Conservation (phyloP, 2,888 invertebrate genomes). For the Nowickia ferox region DNA sequence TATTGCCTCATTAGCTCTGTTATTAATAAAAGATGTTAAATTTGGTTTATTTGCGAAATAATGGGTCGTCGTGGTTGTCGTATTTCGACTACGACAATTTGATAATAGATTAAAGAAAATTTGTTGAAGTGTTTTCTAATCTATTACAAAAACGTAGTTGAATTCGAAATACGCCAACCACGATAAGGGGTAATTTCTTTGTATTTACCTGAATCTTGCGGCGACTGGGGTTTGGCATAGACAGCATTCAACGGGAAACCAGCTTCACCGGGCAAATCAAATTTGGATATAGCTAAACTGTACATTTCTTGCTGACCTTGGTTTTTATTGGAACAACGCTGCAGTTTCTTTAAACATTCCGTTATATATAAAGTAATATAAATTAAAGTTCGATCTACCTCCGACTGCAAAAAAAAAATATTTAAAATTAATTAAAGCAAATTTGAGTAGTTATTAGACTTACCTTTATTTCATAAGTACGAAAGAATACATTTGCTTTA, state of each 20-base stretch:
- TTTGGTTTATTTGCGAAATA: not conserved
- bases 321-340: conserved; percentile 94
- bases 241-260: conserved; percentile 98
- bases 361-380: conserved; percentile 98
- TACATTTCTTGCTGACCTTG: conserved; percentile 98
- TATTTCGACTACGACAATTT: too few species aligned
- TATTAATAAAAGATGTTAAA: conserved; percentile 74
- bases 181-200: too few species aligned
- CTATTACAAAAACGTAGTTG: too few species aligned
- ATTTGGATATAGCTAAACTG: conserved; percentile 95
- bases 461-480: conserved; percentile 99
- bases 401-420: conserved; percentile 88
- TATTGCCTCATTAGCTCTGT: conserved; percentile 96
- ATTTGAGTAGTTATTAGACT: not conserved
- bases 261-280: conserved; percentile 97
- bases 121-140: too few species aligned
- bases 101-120: too few species aligned
- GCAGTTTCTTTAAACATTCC: conserved; percentile 97
- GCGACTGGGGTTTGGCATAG: conserved; percentile 92
- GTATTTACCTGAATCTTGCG: conserved; percentile 90
- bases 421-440: not conserved
- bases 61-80: too few species aligned
- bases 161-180: too few species aligned
- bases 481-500: conserved; percentile 99
- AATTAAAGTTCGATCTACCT: conserved; percentile 97